These are phyloP conservation scores for Drosophila funebris DNA, from an alignment of 1,140 invertebrate genomes.

Conservation along the genomic window DNA sequence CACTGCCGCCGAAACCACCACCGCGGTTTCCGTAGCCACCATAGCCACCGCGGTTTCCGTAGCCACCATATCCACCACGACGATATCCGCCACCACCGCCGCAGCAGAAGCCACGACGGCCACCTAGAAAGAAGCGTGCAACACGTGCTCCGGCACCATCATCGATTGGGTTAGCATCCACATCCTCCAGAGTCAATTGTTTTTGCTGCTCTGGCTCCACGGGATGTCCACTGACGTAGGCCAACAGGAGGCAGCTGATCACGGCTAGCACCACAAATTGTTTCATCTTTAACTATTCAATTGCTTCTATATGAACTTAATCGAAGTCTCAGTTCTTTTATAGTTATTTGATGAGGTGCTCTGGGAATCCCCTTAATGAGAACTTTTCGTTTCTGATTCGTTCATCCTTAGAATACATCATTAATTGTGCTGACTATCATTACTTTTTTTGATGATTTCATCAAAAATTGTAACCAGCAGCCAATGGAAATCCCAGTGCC, in stretches of 20 bases:
- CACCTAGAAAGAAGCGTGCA: conserved; percentile 47
- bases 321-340: conserved; percentile 39
- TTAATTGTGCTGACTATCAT: conserved; percentile 55
- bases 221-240: conserved; percentile 30
- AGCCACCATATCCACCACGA: conserved; percentile 24
- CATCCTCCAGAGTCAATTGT: conserved; percentile 47
- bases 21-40: conserved; percentile 34
- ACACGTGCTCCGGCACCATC: conserved; percentile 35
- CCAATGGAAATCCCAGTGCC: conserved; percentile 46
- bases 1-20: conserved; percentile 26
- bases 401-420: conserved; percentile 49
- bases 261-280: conserved; percentile 37
- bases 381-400: conserved; percentile 8
- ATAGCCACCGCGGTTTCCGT: conserved; percentile 4
- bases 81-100: conserved; percentile 30
- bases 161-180: conserved; percentile 38
- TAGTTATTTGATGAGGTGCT: conserved; percentile 13
- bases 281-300: conserved; percentile 54
- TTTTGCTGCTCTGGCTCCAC: conserved; percentile 27
- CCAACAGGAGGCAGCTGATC: conserved; percentile 29
- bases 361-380: conserved; percentile 45
- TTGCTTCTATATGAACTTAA: conserved; percentile 38
- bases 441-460: conserved; percentile 56
- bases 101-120: conserved; percentile 33
- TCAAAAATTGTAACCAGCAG: conserved; percentile 29